Evolutionary conservation across 2,797 vertebrate genomes (phyloP), one percentile per base, ranked within the genome.

Genomic region (Vireo griseus): DNA sequence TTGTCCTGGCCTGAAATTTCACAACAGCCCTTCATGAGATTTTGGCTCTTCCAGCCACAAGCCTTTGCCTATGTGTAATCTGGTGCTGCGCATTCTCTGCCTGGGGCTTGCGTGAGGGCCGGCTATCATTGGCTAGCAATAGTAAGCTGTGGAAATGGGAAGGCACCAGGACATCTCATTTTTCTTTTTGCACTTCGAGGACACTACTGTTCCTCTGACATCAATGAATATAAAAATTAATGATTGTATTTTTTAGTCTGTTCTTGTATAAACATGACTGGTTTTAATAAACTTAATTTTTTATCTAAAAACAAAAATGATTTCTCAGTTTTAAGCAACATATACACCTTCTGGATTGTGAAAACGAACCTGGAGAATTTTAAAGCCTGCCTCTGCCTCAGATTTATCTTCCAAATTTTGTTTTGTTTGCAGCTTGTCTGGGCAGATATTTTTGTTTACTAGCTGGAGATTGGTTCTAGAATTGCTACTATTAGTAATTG

Each of bases 1-100:
- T 48, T 80, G 72, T 55, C 50, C 58, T 40, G 25, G 55, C 54
- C 72, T 80, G 78, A 80, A 81, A 51, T 88, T 89, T 89, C 78
- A 35, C 66, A 94, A 92, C 22, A 66, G 31, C 14, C 24, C 55
- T 65, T 88, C 58, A 7, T 45, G 84, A 67, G 48, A 18, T 55
- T 77, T 80, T 86, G 84, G 40, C 65, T 89, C 28, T 59, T 65
- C 71, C 22, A 76, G 1, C 57, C 57, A 24, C 11, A 15, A 83
- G 68, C 76, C 45, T 86, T 94, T 59, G 37, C 71, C 65, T 50
- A 2, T 0, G 0, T 54, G 25, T 54, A 52, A 47, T 71, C 75
- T 65, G 42, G 75, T 40, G 33, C 50, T 39, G 68, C 45, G 25
- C 6, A 0, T 80, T 82, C 63, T 35, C 88, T 79, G 45, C 68